Evolutionary conservation across 2,797 vertebrate species (phyloP), one percentile per base, ranked within the genome.

Genomic region (Eulemur coronatus): DNA sequence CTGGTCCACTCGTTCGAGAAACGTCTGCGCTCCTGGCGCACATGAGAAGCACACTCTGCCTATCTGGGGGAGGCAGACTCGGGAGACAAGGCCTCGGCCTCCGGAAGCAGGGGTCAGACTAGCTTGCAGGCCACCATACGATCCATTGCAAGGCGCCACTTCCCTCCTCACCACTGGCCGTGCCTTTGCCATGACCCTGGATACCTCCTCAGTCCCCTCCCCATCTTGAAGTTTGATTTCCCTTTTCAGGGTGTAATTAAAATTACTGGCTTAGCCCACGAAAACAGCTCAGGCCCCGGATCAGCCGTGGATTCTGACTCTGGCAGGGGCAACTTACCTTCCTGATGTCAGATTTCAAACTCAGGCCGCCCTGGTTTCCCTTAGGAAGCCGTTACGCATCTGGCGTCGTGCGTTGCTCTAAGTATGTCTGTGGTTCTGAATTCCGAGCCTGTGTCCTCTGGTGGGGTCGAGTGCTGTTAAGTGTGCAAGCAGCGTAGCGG

Each of bases 341-440:
- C 46, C 81, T 94, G 6, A 35, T 75, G 84, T 82, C 85, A 84
- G 15, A 65, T 81, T 86, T 96, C 67, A 94, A 63, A 95, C 80
- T 82, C 4, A 63, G 78, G 61, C 92, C 46, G 2, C 76, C 46
- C 55, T 86, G 50, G 91, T 90, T 94, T 96, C 91, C 93, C 85
- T 95, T 89, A 86, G 85, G 84, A 89, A 93, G 79, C 65, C 78
- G 55, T 94, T 79, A 70, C 73, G 55, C 59, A 1, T 65, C 41
- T 86, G 59, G 43, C 63, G 84, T 75, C 52, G 0, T 80, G 50
- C 38, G 15, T 50, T 95, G 84, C 78, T 88, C 78, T 95, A 91
- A 80, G 33, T 87, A 81, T 57, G 43, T 91, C 89, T 94, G 63
- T 41, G 50, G 20, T 82, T 93, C 89, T 91, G 43, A 67, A 78